These are phyloP conservation scores for Sinonovacula constricta DNA, from an alignment of 1,140 invertebrate genomes.

Conservation along the genomic window DNA sequence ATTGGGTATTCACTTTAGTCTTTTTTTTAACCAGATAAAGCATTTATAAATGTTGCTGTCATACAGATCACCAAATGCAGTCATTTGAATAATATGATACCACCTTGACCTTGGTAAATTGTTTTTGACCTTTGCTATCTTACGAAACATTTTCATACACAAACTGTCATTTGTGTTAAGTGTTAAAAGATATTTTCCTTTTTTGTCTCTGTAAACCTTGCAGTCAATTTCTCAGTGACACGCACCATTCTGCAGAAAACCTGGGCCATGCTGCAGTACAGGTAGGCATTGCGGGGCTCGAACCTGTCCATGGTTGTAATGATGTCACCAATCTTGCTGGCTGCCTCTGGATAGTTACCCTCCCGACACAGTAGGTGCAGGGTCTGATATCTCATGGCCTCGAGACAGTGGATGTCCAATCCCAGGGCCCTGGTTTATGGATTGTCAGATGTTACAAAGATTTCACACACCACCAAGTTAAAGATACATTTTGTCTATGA, in stretches of 20 bases:
- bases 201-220: not conserved
- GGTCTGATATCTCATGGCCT: constrained; percentile 86
- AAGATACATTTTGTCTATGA: too few relatives aligned
- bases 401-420: constrained; percentile 86
- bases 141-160: too few relatives aligned
- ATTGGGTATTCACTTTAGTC: too few relatives aligned
- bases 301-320: constrained; percentile 84
- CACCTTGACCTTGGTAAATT: too few relatives aligned
- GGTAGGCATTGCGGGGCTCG: constrained; percentile 87
- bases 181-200: not conserved
- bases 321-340: constrained; percentile 84
- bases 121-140: too few relatives aligned
- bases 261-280: constrained; percentile 86
- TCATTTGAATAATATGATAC: too few relatives aligned
- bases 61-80: too few relatives aligned
- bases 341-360: constrained; percentile 86
- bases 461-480: too few relatives aligned
- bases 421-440: constrained; percentile 83
- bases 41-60: too few relatives aligned
- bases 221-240: too few relatives aligned
- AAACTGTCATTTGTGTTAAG: not conserved
- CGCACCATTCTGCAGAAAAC: constrained; percentile 86
- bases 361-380: constrained; percentile 87
- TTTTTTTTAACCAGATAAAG: too few relatives aligned
- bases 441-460: too few relatives aligned